These are phyloP conservation scores for Melipona bicolor DNA, from an alignment of 2,888 invertebrate genomes.

Conservation along the genomic window DNA sequence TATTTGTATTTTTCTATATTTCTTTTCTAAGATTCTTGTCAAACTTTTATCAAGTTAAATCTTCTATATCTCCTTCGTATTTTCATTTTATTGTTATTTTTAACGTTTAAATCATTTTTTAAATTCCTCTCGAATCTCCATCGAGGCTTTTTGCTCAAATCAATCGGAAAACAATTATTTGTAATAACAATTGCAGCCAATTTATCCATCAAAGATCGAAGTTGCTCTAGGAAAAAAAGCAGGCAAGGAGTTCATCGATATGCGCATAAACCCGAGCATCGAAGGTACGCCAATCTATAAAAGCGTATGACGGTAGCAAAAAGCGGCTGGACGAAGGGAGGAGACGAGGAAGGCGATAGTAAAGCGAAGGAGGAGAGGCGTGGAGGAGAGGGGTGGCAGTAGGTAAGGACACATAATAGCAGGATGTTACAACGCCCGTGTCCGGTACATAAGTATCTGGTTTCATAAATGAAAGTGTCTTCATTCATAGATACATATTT, in stretches of 20 bases:
- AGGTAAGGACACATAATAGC: slow-evolving; percentile 81
- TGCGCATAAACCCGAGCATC: slow-evolving; percentile 2
- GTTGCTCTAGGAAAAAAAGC: background rate
- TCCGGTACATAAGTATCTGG: slow-evolving; percentile 82
- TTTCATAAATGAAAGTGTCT: slow-evolving; percentile 84
- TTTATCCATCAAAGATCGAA: background rate
- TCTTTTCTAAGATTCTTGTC: background rate
- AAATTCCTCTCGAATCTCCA: no score
- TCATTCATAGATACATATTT: slow-evolving; percentile 84
- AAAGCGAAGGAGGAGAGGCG: slow-evolving; percentile 55
- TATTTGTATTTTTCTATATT: background rate
- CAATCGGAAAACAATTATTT: background rate
- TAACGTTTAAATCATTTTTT: no score
- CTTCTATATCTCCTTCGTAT: no score
- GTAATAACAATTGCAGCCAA: background rate
- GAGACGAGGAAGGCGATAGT: slow-evolving; percentile 36
- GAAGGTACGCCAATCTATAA: slow-evolving; percentile 32
- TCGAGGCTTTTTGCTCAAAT: background rate
- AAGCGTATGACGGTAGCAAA: slow-evolving; percentile 51
- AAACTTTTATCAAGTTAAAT: background rate
- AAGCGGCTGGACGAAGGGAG: slow-evolving; percentile 54
- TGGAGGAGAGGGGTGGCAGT: slow-evolving; percentile 68
- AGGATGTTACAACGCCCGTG: slow-evolving; percentile 83
- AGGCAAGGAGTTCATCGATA: slow-evolving; percentile 1
- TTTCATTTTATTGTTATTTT: no score